Evolutionary conservation across 1,140 invertebrate species (phyloP).

Genomic region (Nebria ingens): DNA sequence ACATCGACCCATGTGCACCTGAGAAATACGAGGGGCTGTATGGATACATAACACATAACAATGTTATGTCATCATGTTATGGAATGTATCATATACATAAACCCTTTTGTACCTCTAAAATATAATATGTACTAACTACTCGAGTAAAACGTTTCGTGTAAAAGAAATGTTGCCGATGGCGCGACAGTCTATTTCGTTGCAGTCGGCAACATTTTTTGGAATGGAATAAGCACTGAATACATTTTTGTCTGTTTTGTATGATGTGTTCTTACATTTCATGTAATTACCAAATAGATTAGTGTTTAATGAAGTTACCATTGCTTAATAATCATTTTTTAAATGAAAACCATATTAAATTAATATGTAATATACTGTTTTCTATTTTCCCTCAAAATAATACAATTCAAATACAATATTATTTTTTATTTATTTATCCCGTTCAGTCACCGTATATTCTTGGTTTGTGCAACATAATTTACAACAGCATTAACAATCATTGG

Average conservation of each 20-base stretch:
- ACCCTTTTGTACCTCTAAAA: not conserved
- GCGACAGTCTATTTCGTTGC: not conserved
- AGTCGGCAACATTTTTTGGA: conserved; percentile 1
- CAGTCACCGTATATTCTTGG: too few species aligned
- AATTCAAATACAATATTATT: conserved; percentile 4
- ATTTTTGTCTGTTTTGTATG: conserved; percentile 9
- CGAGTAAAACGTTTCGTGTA: not conserved
- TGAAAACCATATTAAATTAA: conserved; percentile 10
- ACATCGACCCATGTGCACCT: conserved; percentile 7
- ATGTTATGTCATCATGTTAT: not conserved
- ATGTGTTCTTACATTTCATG: conserved; percentile 9
- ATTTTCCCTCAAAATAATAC: conserved; percentile 9
- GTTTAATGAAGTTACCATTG: conserved; percentile 9
- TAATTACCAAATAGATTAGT: conserved; percentile 9
- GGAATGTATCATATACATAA: not conserved
- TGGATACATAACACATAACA: not conserved
- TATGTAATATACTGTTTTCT: conserved; percentile 8
- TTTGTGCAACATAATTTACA: too few species aligned
- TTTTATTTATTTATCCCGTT: conserved; percentile 6
- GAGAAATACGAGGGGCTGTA: not conserved
- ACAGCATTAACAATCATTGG: too few species aligned
- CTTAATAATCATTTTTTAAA: conserved; percentile 10
- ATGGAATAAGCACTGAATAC: conserved; percentile 8
- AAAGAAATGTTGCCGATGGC: not conserved
- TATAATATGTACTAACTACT: not conserved